These are phyloP conservation scores for Strigamia crassipes DNA, from an alignment of 2,888 invertebrate genomes.

Conservation along the genomic window DNA sequence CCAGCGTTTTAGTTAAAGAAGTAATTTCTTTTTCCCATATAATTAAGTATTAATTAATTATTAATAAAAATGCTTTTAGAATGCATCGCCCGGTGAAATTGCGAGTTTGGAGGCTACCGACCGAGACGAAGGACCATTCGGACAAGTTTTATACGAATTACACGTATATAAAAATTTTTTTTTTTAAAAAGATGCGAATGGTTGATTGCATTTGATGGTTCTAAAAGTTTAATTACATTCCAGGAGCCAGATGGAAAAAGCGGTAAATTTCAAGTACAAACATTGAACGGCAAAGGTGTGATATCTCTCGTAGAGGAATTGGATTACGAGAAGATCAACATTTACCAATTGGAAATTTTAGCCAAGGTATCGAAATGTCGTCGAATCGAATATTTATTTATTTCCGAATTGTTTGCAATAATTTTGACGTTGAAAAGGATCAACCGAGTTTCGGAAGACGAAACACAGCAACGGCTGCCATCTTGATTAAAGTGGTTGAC, in stretches of 20 bases:
- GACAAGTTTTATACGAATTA: conserved; percentile 87
- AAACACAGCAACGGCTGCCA: conserved; percentile 86
- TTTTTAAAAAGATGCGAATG: background rate
- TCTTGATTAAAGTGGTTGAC: conserved; percentile 83
- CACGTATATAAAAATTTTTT: conserved; percentile 61
- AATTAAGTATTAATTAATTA: background rate
- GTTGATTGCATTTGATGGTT: background rate
- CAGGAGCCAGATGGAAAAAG: conserved; percentile 73
- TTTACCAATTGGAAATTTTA: conserved; percentile 71
- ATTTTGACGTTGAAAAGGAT: conserved; percentile 17
- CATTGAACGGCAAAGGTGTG: conserved; percentile 82
- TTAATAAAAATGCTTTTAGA: conserved; percentile 61
- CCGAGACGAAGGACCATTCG: conserved; percentile 87
- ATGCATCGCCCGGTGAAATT: conserved; percentile 70
- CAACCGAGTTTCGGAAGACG: conserved; percentile 51
- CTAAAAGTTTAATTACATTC: background rate
- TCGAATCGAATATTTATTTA: too few species aligned
- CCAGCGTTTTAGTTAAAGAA: conserved; percentile 78
- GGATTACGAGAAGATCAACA: conserved; percentile 83
- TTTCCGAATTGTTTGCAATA: background rate
- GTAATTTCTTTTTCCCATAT: conserved; percentile 46
- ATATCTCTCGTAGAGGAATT: conserved; percentile 74
- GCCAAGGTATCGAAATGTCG: conserved; percentile 46
- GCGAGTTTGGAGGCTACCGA: conserved; percentile 85
- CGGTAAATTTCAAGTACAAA: conserved; percentile 77